Evolutionary conservation across 1,140 invertebrate genomes (phyloP).

Genomic region (Drosophila sproati): DNA sequence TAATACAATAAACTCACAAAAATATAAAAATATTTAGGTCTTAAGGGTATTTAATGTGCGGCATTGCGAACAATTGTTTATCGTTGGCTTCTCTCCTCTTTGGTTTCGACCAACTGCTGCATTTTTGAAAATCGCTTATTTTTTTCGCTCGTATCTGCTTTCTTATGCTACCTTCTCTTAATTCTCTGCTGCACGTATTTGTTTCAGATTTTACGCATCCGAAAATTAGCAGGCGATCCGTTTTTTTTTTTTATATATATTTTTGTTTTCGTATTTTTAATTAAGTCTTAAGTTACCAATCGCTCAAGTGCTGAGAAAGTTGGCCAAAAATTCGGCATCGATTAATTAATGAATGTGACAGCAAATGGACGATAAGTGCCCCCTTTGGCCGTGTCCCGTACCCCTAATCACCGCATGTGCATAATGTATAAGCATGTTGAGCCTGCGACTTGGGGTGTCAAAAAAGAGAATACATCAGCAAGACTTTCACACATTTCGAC

Average conservation of each 20-base stretch:
- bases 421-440: neutral
- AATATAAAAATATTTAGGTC: neutral
- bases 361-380: constrained; percentile 75
- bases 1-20: no score
- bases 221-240: constrained; percentile 53
- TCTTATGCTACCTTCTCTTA: constrained; percentile 15
- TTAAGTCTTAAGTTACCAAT: constrained; percentile 76
- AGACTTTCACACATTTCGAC: constrained; percentile 50
- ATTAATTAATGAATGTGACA: constrained; percentile 82
- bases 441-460: neutral
- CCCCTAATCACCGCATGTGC: no score
- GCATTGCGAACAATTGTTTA: neutral
- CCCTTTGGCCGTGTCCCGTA: no score
- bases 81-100: neutral
- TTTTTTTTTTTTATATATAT: constrained; percentile 20
- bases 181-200: constrained; percentile 40
- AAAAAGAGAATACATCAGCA: neutral
- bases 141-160: constrained; percentile 10
- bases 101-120: constrained; percentile 40
- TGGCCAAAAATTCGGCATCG: constrained; percentile 48
- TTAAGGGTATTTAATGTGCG: constrained; percentile 8
- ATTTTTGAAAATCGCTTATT: constrained; percentile 3
- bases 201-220: constrained; percentile 77
- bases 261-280: constrained; percentile 49
- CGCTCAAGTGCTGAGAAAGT: constrained; percentile 61